A percentile compares a stretch with the other conserved stretches of the same genome.
Conservation (phyloP, 2,888 invertebrate genomes). For the Rhingia rostrata region DNA sequence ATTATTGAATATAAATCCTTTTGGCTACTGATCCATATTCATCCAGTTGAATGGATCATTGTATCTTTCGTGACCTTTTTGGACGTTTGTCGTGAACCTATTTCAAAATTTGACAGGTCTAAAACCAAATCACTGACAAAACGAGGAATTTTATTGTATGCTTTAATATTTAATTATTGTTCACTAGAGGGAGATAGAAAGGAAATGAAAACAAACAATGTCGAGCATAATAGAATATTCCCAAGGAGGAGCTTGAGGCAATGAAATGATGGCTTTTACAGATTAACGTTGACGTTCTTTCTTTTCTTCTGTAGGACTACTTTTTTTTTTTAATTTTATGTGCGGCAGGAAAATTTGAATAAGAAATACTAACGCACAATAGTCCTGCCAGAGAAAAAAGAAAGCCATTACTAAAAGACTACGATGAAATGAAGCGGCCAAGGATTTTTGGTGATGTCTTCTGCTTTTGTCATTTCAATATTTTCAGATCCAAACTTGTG, state of each 20-base stretch:
- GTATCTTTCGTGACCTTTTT: not conserved
- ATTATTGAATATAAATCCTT: slow-evolving; percentile 53
- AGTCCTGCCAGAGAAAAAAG: slow-evolving; percentile 16
- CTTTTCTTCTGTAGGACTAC: slow-evolving; percentile 9
- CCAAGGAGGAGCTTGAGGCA: slow-evolving; percentile 17
- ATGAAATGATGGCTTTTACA: slow-evolving; percentile 13
- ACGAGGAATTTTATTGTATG: not conserved
- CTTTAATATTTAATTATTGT: slow-evolving; percentile 30
- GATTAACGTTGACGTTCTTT: slow-evolving; percentile 32
- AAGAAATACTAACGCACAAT: slow-evolving; percentile 21
- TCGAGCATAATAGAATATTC: not conserved
- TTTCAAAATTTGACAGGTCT: slow-evolving; percentile 19
- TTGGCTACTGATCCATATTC: slow-evolving; percentile 36
- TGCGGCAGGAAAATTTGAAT: not conserved
- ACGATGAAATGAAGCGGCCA: slow-evolving; percentile 15
- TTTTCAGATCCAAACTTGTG: too few species aligned
- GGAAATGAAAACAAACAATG: slow-evolving; percentile 3
- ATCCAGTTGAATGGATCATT: slow-evolving; percentile 18
- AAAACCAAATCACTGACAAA: slow-evolving; percentile 21
- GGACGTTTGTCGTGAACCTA: not conserved
- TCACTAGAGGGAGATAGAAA: slow-evolving; percentile 18
- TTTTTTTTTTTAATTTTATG: not conserved
- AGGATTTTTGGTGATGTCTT: slow-evolving; percentile 17
- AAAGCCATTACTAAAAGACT: slow-evolving; percentile 20
- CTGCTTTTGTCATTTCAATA: not conserved